A percentile compares a stretch with the other conserved stretches of the same genome.
phyloP scores from a whole-genome alignment of 2,888 invertebrate genomes.

The Unio delphinus region DNA sequence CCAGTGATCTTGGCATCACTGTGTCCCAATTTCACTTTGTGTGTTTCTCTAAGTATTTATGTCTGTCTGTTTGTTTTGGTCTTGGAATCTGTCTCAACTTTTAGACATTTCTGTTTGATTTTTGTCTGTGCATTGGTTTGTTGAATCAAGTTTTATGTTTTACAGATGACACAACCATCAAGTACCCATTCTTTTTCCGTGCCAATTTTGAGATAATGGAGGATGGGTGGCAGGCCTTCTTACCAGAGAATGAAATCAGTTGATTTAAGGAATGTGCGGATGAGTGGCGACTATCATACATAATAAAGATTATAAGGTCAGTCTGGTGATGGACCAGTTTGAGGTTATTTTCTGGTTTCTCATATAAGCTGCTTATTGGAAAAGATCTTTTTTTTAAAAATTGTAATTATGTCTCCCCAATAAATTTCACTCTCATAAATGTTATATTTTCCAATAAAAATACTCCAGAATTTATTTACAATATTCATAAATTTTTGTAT shows the following conservation, averaged over 20 bases:
- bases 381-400: not conserved
- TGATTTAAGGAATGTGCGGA: conserved; percentile 86
- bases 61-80: not conserved
- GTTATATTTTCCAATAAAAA: not conserved
- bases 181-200: conserved; percentile 97
- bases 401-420: not conserved
- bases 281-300: conserved; percentile 92
- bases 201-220: conserved; percentile 92
- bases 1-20: no score
- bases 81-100: not conserved
- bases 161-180: conserved; percentile 80
- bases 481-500: no score
- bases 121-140: not conserved
- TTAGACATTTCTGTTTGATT: not conserved
- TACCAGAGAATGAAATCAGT: conserved; percentile 90
- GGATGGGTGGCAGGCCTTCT: conserved; percentile 94
- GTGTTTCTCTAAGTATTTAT: not conserved
- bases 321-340: not conserved
- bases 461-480: no score
- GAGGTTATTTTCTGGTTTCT: not conserved
- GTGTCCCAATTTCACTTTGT: no score
- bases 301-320: conserved; percentile 87
- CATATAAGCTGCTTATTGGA: not conserved
- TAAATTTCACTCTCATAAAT: not conserved
- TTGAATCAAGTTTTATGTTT: conserved; percentile 10